Base-by-base conservation (phyloP, 2,113 vertebrate genomes). In the Axis porcinus region DNA sequence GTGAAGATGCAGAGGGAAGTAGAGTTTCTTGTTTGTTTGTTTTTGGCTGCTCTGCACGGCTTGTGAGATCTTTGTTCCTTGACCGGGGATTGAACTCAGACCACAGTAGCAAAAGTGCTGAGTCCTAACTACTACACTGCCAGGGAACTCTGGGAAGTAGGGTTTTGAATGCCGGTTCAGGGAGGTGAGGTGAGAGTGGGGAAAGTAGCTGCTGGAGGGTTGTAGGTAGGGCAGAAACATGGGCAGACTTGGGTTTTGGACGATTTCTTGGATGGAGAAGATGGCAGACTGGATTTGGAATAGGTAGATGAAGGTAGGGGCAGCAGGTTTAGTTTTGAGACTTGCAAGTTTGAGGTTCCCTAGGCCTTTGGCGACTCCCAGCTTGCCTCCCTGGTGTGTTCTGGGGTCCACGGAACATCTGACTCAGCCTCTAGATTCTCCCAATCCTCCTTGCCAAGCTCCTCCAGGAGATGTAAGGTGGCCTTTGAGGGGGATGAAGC, bases 401-500 rank as follows among this genome's bases (percentile, higher is more conserved):
- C 85, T 45, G 70, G 79, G 57, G 82, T 88, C 94, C 8, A 4
- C 9, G 21, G 84, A 58, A 89, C 45, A 40, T 91, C 78, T 95
- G 88, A 81, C 57, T 94, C 86, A 88, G 62, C 83, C 89, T 81
- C 91, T 97, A 83, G 60, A 60, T 83, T 96, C 60, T 82, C 50
- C 47, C 30, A 40, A 40, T 84, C 79, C 33, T 60, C 79, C 92
- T 92, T 92, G 82, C 94, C 91, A 92, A 36, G 62, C 92, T 90
- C 85, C 94, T 91, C 64, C 60, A 67, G 45, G 95, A 97, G 96
- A 91, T 21, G 55, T 40, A 86, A 86, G 78, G 74, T 93, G 86
- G 95, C 55, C 88, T 96, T 94, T 92, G 96, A 93, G 96, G 91
- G 67, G 88, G 94, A n/a, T 45, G 93, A 64, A 16, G n/a, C 60